Evolutionary conservation across 2,113 vertebrate species (phyloP).

Genomic region (Anthoscopus minutus): DNA sequence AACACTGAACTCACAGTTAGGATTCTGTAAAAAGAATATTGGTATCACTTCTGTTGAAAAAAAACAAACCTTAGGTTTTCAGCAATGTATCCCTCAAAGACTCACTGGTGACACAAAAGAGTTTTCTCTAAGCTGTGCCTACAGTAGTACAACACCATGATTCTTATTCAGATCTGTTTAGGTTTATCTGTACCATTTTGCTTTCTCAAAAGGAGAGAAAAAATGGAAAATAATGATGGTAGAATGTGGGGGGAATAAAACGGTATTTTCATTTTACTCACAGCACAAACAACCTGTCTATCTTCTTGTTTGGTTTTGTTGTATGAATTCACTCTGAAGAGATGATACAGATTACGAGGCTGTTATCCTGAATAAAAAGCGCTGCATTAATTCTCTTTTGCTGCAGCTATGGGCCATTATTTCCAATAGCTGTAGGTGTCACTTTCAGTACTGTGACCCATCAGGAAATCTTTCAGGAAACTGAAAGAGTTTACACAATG

Average conservation of each 20-base stretch:
- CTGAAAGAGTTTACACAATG: constrained; percentile 69
- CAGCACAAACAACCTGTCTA: constrained; percentile 19
- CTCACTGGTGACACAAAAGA: neutral
- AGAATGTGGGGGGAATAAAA: neutral
- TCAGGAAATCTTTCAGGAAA: constrained; percentile 70
- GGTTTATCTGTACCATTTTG: neutral
- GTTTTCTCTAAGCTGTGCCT: neutral
- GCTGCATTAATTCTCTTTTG: constrained; percentile 70
- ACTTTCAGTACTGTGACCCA: constrained; percentile 62
- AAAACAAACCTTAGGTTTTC: neutral
- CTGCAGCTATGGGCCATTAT: constrained; percentile 71
- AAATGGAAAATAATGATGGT: neutral
- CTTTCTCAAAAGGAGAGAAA: neutral
- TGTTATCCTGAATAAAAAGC: constrained; percentile 65
- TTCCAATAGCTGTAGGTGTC: constrained; percentile 68
- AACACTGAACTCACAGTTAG: neutral
- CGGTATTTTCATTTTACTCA: constrained; percentile 30
- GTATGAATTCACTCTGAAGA: constrained; percentile 62
- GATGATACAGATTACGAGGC: constrained; percentile 53
- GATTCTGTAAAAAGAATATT: neutral
- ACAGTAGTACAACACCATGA: neutral
- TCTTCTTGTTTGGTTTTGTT: constrained; percentile 46
- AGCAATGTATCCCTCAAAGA: neutral
- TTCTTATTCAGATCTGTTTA: neutral
- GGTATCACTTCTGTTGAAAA: neutral